These are phyloP conservation scores for Autographa gamma DNA, from an alignment of 2,888 invertebrate species.

Conservation along the genomic window DNA sequence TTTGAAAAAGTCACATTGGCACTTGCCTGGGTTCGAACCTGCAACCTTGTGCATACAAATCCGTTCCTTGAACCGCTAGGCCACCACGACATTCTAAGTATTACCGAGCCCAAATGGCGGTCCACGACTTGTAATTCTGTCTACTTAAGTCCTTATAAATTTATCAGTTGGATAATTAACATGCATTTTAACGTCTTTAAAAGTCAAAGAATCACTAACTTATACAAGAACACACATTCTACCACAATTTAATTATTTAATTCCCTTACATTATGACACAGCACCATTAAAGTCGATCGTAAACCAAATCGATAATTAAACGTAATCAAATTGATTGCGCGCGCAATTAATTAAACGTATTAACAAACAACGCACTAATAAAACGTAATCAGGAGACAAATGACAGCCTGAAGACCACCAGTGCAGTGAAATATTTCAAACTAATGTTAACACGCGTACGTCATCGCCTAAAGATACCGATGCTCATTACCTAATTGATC, in stretches of 20 bases:
- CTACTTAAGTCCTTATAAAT: not conserved
- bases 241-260: constrained; percentile 15
- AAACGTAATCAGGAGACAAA: constrained; percentile 55
- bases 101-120: too few relatives aligned
- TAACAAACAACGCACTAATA: constrained; percentile 50
- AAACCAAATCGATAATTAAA: constrained; percentile 47
- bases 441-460: constrained; percentile 61
- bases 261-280: constrained; percentile 21
- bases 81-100: too few relatives aligned
- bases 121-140: not conserved
- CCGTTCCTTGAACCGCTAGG: too few relatives aligned
- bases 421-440: constrained; percentile 59
- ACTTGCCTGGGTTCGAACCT: too few relatives aligned
- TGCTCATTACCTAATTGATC: constrained; percentile 74
- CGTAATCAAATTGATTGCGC: constrained; percentile 50
- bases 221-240: not conserved
- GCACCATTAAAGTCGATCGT: constrained; percentile 37
- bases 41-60: too few relatives aligned
- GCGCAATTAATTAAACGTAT: constrained; percentile 50
- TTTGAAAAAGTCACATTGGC: too few relatives aligned
- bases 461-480: constrained; percentile 66
- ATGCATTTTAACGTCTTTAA: not conserved
- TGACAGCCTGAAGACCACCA: constrained; percentile 67
- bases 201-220: not conserved
- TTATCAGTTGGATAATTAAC: not conserved